A percentile compares a stretch with the other conserved stretches of the same genome.
Conservation (phyloP, 30 jellyfish, hydroid and myxozoan species). For the Aurelia sp. region DNA sequence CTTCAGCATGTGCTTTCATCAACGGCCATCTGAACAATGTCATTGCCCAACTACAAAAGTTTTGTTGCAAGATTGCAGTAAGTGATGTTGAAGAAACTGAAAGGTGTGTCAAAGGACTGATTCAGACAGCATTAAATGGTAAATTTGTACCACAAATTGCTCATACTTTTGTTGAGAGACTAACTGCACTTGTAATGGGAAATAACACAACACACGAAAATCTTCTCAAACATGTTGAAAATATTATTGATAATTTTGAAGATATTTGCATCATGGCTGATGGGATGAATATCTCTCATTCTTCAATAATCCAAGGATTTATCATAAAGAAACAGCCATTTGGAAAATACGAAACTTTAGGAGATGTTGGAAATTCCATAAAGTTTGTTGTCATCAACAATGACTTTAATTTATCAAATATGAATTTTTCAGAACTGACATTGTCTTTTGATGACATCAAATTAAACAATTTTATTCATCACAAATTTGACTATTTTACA, state of each 20-base stretch:
- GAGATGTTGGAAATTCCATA: not conserved
- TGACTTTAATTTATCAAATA: not conserved
- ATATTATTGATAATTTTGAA: conserved; percentile 28
- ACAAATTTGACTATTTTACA: not conserved
- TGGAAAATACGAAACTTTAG: not conserved
- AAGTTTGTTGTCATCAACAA: conserved; percentile 24
- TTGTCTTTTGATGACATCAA: not conserved
- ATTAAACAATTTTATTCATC: not conserved
- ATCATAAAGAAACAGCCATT: conserved; percentile 6
- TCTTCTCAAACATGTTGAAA: conserved; percentile 2
- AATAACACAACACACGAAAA: not conserved
- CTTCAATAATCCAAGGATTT: conserved; percentile 36
- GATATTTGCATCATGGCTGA: conserved; percentile 35
- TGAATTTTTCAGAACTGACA: conserved; percentile 1
- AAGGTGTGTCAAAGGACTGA: not conserved
- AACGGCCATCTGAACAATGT: not conserved
- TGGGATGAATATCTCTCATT: conserved; percentile 19
- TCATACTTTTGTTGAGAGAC: conserved; percentile 7
- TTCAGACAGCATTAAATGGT: conserved; percentile 39
- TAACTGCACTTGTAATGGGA: not conserved
- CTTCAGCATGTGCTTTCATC: conserved; percentile 30
- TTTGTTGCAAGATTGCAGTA: not conserved
- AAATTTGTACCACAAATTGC: conserved; percentile 20
- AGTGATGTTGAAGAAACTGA: not conserved
- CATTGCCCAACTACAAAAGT: not conserved